A percentile compares a stretch with the other conserved stretches of the same genome.
Evolutionary conservation across 2,797 vertebrate species (phyloP).

Genomic region (Pampus argenteus): DNA sequence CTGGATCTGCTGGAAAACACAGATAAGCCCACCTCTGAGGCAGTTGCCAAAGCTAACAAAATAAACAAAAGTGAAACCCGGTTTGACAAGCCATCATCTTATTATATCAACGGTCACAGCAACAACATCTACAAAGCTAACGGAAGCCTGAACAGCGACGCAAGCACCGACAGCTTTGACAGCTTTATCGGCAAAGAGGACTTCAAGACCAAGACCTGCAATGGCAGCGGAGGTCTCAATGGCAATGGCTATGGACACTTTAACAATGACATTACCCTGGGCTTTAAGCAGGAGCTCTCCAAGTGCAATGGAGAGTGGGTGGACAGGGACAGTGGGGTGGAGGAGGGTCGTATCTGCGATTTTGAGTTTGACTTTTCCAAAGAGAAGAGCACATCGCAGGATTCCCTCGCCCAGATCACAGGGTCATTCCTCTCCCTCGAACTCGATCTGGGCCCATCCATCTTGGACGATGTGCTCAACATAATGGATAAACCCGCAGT

Average conservation of each 20-base stretch:
- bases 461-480: constrained; percentile 97
- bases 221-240: constrained; percentile 41
- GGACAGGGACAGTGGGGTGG: constrained; percentile 89
- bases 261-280: constrained; percentile 64
- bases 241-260: constrained; percentile 65
- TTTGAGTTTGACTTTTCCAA: constrained; percentile 88
- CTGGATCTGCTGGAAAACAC: constrained; percentile 88
- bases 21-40: constrained; percentile 78
- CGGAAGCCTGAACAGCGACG: constrained; percentile 76
- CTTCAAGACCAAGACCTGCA: constrained; percentile 63
- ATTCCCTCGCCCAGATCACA: constrained; percentile 90
- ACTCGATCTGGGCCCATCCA: constrained; percentile 96
- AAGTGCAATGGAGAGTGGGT: constrained; percentile 91
- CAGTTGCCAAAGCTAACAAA: constrained; percentile 82
- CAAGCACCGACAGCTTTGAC: constrained; percentile 76
- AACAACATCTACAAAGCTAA: constrained; percentile 77
- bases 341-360: constrained; percentile 87
- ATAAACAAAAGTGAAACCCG: constrained; percentile 84
- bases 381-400: constrained; percentile 88
- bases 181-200: constrained; percentile 68
- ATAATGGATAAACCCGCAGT: constrained; percentile 93
- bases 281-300: constrained; percentile 88
- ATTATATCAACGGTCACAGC: constrained; percentile 84
- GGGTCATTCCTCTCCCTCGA: constrained; percentile 95
- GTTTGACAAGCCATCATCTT: constrained; percentile 81